Evolutionary conservation across 2,113 vertebrate species (phyloP), one percentile per base, ranked within the genome.

Genomic region (Epinephelus cyanopodus): DNA sequence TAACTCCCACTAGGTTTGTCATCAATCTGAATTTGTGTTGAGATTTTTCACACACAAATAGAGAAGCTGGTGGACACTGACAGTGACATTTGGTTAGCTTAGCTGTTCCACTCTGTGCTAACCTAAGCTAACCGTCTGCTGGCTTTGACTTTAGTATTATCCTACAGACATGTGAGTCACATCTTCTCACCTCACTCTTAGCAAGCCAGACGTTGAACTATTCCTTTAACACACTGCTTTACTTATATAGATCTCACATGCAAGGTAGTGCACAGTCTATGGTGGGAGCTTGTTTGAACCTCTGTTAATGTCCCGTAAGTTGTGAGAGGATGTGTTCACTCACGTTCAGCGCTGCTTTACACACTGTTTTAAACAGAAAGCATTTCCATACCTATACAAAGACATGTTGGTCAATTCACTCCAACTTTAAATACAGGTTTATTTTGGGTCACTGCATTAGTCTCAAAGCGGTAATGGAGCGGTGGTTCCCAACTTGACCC

Each of bases 21-120:
- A 45, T 83, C 72, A 71, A 74, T 79, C 69, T 68, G 56, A 78
- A 69, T 80, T 39, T 72, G 45, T 42, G 61, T 81, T 82, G 17
- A 68, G 9, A 52, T 27, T 61, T 52, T 52, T 74, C 13, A 64
- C 50, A 70, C 58, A 17, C 33, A 73, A 45, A 45, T 45, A 45
- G 42, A 45, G 12, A 45, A 11, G 42, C 42, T 45, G 42, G 9
- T 45, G 42, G 42, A 11, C 8, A 45, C 42, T 9, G 42, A 11
- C 8, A 45, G 42, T 2, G 9, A 61, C 47, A 56, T 73, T 58
- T 75, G 39, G 56, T 84, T 47, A 57, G 48, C 15, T 48, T 29
- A 48, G 47, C 21, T 39, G 0, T 42, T 84, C 45, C 62, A 62
- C 3, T 48, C 53, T 12, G 17, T 56, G 67, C 21, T 69, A n/a